Conservation (phyloP, 2,888 invertebrate genomes). For the Pseudococcus viburni region DNA sequence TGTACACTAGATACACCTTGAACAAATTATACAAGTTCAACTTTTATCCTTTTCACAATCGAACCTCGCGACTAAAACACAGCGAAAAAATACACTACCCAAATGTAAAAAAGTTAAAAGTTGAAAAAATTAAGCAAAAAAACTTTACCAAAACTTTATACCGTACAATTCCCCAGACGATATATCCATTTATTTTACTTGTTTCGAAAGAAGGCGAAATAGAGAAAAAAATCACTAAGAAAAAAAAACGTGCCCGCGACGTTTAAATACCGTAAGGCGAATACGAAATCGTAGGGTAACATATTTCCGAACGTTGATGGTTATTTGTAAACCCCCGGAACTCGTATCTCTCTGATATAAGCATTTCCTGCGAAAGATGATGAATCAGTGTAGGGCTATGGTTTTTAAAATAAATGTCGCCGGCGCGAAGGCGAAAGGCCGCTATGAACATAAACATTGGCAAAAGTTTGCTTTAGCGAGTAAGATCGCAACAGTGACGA, state of each 20-base stretch:
- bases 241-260: conserved; percentile 29
- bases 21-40: conserved; percentile 51
- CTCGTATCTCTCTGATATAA: conserved; percentile 38
- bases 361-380: conserved; percentile 48
- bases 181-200: conserved; percentile 48
- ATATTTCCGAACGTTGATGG: conserved; percentile 43
- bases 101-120: conserved; percentile 50
- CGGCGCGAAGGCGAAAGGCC: conserved; percentile 51
- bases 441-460: conserved; percentile 44
- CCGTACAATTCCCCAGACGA: conserved; percentile 19
- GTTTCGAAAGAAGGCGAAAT: background rate
- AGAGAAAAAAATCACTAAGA: background rate
- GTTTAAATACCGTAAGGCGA: conserved; percentile 21
- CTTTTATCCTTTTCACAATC: conserved; percentile 51
- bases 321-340: conserved; percentile 3
- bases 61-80: conserved; percentile 17
- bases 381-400: conserved; percentile 44
- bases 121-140: conserved; percentile 50
- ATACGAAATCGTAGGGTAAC: conserved; percentile 13
- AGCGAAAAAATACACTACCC: conserved; percentile 22
- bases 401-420: conserved; percentile 52
- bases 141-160: conserved; percentile 51
- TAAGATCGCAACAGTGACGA: conserved; percentile 49
- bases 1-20: conserved; percentile 12
- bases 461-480: conserved; percentile 49